Percentiles rank a stretch among this genome's conserved stretches.
phyloP scores from a whole-genome alignment of 2,888 invertebrate species.

The Trichopria drosophilae region DNA sequence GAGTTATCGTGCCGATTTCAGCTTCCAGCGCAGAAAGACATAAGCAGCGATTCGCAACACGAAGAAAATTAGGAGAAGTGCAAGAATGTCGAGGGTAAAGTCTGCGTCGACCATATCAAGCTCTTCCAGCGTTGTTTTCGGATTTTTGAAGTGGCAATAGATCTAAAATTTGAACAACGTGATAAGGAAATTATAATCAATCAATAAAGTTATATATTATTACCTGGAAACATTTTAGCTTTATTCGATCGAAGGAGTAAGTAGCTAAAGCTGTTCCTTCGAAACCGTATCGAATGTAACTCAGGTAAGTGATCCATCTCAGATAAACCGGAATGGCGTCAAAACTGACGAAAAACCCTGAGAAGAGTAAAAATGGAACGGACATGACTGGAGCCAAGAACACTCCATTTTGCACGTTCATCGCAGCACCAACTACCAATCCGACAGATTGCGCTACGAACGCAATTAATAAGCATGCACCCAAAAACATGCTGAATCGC shows the following conservation, averaged over 20 bases:
- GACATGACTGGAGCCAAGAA: constrained; percentile 96
- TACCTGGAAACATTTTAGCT: constrained; percentile 78
- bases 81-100: constrained; percentile 77
- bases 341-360: constrained; percentile 96
- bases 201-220: constrained; percentile 9
- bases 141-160: constrained; percentile 87
- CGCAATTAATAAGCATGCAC: constrained; percentile 85
- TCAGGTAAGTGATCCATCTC: constrained; percentile 92
- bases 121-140: constrained; percentile 80
- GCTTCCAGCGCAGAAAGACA: constrained; percentile 84
- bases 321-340: constrained; percentile 94
- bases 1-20: constrained; percentile 74
- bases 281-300: constrained; percentile 94
- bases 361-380: constrained; percentile 92
- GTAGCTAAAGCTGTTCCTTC: constrained; percentile 92
- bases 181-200: too few relatives aligned
- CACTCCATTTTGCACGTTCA: constrained; percentile 93
- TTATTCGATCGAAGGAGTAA: constrained; percentile 81
- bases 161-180: constrained; percentile 58
- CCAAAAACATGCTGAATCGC: constrained; percentile 86
- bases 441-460: constrained; percentile 96
- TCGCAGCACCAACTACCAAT: constrained; percentile 91
- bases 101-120: constrained; percentile 82
- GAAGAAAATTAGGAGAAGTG: constrained; percentile 77
- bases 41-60: constrained; percentile 80